Evolutionary conservation across 2,888 invertebrate genomes (phyloP).

Genomic region (Alloplasta piceator): DNA sequence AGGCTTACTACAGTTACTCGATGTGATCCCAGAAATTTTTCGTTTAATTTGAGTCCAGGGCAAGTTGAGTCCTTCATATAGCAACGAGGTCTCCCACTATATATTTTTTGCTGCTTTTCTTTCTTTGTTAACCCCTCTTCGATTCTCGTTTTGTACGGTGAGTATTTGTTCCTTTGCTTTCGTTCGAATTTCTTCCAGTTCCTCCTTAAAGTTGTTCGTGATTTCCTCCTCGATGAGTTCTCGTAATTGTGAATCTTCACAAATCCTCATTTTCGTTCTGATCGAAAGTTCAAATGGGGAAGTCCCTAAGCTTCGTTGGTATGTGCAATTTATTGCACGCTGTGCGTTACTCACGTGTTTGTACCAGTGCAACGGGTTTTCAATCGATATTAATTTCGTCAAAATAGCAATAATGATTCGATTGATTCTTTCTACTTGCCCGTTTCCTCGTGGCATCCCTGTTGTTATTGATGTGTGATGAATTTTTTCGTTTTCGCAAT

Average conservation of each 20-base stretch:
- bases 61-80: constrained; percentile 78
- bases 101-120: constrained; percentile 62
- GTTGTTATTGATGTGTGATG: constrained; percentile 71
- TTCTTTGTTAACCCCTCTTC: constrained; percentile 42
- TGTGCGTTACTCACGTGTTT: constrained; percentile 30
- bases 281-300: constrained; percentile 49
- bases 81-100: constrained; percentile 70
- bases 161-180: constrained; percentile 47
- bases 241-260: constrained; percentile 47
- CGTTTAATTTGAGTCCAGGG: constrained; percentile 72
- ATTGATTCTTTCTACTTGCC: constrained; percentile 50
- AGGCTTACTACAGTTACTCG: constrained; percentile 51
- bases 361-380: constrained; percentile 38
- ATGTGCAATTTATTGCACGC: constrained; percentile 47
- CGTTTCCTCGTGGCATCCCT: constrained; percentile 69
- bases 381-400: constrained; percentile 35
- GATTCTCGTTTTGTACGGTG: constrained; percentile 59
- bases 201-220: constrained; percentile 13
- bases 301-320: constrained; percentile 40
- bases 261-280: constrained; percentile 33
- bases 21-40: constrained; percentile 72
- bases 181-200: constrained; percentile 25
- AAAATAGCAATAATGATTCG: constrained; percentile 30
- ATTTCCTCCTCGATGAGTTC: constrained; percentile 65
- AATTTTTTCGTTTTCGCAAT: constrained; percentile 51